Base-by-base conservation (phyloP, 2,113 vertebrate species). In the Pogonocichla stellata region DNA sequence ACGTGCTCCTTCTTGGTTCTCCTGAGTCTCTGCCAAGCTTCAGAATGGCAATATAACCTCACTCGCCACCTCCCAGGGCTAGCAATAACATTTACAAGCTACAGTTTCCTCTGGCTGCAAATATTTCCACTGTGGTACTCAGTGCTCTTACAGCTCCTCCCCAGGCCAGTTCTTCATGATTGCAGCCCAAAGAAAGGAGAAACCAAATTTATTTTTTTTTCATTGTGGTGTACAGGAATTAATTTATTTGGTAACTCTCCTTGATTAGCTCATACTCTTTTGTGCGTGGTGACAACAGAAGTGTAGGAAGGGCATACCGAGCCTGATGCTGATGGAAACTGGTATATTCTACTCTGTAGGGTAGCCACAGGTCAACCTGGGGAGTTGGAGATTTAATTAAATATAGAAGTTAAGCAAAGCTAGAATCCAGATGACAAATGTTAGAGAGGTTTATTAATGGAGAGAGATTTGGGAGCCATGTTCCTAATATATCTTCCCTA, bases 51-150 rank as follows among this genome's bases (percentile, higher is more conserved):
- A 40, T 91, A 95, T 62, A 88, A 80, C 90, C 69, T 79, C 12
- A 3, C 62, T 80, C 14, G 0, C 96, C 70, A 33, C 87, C 75
- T 97, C 96, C 96, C 97, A 94, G 94, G 87, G 97, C 97, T 89
- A 96, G 92, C 91, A 97, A 60, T 98, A 98, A 98, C 97, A 98
- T 98, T 98, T 98, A 96, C 95, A 97, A 92, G 95, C 88, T 97
- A 97, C 97, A 91, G 96, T 97, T 97, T 97, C 97, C 77, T 96
- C 95, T 84, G 31, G 96, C 94, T 97, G 95, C 95, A 98, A 98
- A 97, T 98, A 97, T 97, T 98, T 97, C 89, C 86, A 43, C 34
- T 93, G 71, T 38, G 60, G 40, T 93, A 56, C 34, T 51, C 53
- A 8, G 65, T 31, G 45, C 40, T 53, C 14, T 86, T 86, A n/a